Evolutionary conservation across 2,888 invertebrate species (phyloP).

Genomic region (Hyppa rectilinea): DNA sequence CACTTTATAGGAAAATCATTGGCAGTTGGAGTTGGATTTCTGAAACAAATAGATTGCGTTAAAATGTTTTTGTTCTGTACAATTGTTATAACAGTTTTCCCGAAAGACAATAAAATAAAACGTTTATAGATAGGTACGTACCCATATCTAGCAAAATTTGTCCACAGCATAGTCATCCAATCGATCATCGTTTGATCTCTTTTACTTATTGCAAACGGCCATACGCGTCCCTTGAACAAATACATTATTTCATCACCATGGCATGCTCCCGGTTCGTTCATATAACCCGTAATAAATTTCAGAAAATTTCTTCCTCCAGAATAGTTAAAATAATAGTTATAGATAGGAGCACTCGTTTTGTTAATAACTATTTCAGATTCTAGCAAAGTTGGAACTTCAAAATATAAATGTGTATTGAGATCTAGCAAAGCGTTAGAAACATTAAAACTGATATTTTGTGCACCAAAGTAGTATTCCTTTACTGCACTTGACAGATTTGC

Average conservation of each 20-base stretch:
- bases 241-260: constrained; percentile 80
- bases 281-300: constrained; percentile 68
- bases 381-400: constrained; percentile 74
- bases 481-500: constrained; percentile 68
- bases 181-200: constrained; percentile 73
- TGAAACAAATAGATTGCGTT: constrained; percentile 29
- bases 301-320: constrained; percentile 76
- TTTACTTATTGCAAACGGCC: constrained; percentile 69
- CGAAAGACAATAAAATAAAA: not conserved
- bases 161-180: constrained; percentile 78
- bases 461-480: constrained; percentile 82
- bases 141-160: constrained; percentile 82
- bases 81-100: not conserved
- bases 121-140: constrained; percentile 55
- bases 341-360: constrained; percentile 70
- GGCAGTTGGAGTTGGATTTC: constrained; percentile 47
- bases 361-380: constrained; percentile 71
- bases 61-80: not conserved
- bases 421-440: constrained; percentile 75
- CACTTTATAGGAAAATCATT: constrained; percentile 54
- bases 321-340: constrained; percentile 79
- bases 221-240: constrained; percentile 72
- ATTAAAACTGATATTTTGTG: constrained; percentile 79
- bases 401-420: constrained; percentile 75
- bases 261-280: constrained; percentile 72